These are phyloP conservation scores for Andinoacara biseriatus DNA, from an alignment of 2,113 vertebrate genomes.

Conservation along the genomic window DNA sequence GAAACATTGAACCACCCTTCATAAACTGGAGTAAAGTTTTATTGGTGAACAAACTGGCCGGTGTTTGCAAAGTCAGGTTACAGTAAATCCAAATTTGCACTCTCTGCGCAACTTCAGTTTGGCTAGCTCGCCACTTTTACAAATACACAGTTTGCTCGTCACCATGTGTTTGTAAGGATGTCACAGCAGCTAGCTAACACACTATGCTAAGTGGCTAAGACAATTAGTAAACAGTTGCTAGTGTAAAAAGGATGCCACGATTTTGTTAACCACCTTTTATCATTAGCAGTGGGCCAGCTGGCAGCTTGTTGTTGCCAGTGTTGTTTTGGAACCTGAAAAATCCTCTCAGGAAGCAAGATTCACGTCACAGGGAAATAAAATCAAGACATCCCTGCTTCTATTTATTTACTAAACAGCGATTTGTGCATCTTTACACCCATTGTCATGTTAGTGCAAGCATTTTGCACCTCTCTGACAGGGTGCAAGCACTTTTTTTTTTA, in stretches of 20 bases:
- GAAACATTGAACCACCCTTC: background rate
- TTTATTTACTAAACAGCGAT: background rate
- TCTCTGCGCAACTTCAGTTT: background rate
- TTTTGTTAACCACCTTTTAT: constrained; percentile 1
- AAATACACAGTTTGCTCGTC: background rate
- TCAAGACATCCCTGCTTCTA: background rate
- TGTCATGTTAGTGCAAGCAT: background rate
- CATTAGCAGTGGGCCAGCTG: background rate
- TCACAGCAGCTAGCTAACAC: background rate
- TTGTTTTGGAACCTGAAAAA: background rate
- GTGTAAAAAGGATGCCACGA: background rate
- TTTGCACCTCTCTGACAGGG: background rate
- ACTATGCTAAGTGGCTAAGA: background rate
- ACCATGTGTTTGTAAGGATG: background rate
- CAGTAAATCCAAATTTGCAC: background rate
- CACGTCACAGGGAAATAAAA: background rate
- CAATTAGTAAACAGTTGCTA: background rate
- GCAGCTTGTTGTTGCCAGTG: background rate
- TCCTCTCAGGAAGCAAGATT: background rate
- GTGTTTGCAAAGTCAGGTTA: background rate
- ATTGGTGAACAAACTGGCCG: background rate
- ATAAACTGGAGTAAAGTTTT: background rate
- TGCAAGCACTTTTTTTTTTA: background rate
- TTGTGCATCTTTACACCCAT: background rate
- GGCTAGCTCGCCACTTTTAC: background rate